These are phyloP conservation scores for Endotricha flammealis DNA, from an alignment of 2,888 invertebrate genomes.

Conservation along the genomic window DNA sequence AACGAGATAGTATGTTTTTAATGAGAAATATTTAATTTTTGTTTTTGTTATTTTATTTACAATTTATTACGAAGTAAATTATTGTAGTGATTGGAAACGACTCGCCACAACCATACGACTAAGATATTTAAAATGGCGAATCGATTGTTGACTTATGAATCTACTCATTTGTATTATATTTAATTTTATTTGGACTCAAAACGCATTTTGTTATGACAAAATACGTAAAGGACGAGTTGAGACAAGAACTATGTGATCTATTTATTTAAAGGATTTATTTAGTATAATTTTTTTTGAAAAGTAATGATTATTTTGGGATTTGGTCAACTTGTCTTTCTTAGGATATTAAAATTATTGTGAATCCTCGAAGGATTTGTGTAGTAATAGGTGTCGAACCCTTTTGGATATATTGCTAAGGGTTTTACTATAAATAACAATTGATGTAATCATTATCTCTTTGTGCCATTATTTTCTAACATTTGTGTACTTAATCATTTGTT, in stretches of 20 bases:
- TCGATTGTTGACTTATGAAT: too few species aligned
- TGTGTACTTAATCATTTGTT: slow-evolving; percentile 42
- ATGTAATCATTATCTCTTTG: slow-evolving; percentile 22
- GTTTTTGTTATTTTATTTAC: slow-evolving; percentile 24
- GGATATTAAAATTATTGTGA: slow-evolving; percentile 3
- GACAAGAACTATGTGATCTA: background rate
- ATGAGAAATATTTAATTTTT: slow-evolving; percentile 29
- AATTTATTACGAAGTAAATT: slow-evolving; percentile 19
- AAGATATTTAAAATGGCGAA: too few species aligned
- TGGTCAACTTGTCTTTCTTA: slow-evolving; percentile 9
- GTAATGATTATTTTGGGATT: slow-evolving; percentile 1
- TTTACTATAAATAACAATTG: slow-evolving; percentile 11
- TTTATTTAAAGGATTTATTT: background rate
- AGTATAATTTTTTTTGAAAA: background rate
- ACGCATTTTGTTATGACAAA: too few species aligned
- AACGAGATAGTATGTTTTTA: slow-evolving; percentile 24
- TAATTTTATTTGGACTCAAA: too few species aligned
- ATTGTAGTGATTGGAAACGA: too few species aligned
- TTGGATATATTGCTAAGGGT: slow-evolving; percentile 8
- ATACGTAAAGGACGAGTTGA: too few species aligned
- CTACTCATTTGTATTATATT: too few species aligned
- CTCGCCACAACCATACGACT: too few species aligned
- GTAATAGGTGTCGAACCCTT: background rate
- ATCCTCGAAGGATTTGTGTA: background rate
- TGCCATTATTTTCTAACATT: slow-evolving; percentile 40